A percentile compares a stretch with the other conserved stretches of the same genome.
Evolutionary conservation across 2,888 invertebrate genomes (phyloP).

Genomic region (Phengaris arion): DNA sequence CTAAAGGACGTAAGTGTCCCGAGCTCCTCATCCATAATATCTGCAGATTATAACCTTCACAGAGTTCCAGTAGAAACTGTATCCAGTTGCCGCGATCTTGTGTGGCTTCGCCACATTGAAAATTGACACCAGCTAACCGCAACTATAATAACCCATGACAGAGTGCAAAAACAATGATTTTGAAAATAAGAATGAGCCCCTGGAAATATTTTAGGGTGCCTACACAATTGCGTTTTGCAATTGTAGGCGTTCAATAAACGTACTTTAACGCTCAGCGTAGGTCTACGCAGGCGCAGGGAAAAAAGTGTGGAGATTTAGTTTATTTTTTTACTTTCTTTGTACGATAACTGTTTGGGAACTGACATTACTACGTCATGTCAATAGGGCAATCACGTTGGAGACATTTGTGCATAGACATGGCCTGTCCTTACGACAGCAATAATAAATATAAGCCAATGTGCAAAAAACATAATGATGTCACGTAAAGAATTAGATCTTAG

Average conservation of each 20-base stretch:
- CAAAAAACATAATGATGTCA: slow-evolving; percentile 17
- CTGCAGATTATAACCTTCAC: slow-evolving; percentile 53
- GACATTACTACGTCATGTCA: no score
- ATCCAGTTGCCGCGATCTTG: slow-evolving; percentile 70
- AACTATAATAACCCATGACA: slow-evolving; percentile 53
- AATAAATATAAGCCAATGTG: background rate
- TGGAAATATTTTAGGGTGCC: background rate
- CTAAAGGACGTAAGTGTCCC: background rate
- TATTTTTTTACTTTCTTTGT: no score
- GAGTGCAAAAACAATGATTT: slow-evolving; percentile 51
- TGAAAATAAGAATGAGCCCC: background rate
- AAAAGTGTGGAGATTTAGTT: no score
- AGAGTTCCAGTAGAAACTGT: slow-evolving; percentile 64
- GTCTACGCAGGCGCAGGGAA: no score
- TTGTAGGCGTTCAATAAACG: no score
- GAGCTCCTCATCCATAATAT: background rate
- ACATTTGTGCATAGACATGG: background rate
- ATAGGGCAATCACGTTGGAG: background rate
- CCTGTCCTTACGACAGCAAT: background rate
- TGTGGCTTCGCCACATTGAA: slow-evolving; percentile 69
- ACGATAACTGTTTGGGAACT: no score
- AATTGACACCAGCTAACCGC: slow-evolving; percentile 69
- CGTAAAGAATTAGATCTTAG: slow-evolving; percentile 13
- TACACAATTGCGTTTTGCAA: no score
- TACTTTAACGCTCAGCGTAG: no score